phyloP scores from a whole-genome alignment of 2,113 vertebrate species.

The Laticauda colubrina region DNA sequence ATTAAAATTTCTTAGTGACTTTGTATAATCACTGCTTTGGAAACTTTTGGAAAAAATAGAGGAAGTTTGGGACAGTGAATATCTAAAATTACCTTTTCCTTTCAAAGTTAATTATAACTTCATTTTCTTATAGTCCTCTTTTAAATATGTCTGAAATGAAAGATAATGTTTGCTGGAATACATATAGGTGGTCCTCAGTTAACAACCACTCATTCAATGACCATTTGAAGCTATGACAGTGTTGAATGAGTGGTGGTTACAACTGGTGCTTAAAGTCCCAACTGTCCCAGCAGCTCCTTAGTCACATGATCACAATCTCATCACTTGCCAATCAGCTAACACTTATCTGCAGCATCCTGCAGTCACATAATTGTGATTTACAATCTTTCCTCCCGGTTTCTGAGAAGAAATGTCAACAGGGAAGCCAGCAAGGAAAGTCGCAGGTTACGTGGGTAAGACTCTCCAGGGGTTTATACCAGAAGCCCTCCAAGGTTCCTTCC shows the following conservation, averaged over 20 bases:
- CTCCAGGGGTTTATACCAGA: not conserved
- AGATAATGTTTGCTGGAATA: not conserved
- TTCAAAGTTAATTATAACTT: not conserved
- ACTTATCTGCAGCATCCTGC: not conserved
- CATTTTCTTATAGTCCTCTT: not conserved
- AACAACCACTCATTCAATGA: not conserved
- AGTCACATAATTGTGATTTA: not conserved
- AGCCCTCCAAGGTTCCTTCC: not conserved
- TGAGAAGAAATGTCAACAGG: not conserved
- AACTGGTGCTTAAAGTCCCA: not conserved
- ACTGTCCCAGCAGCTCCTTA: not conserved
- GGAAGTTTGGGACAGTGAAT: not conserved
- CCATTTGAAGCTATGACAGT: not conserved
- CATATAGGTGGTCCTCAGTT: not conserved
- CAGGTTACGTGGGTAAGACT: not conserved
- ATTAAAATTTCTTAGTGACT: not conserved
- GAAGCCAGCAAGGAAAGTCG: not conserved
- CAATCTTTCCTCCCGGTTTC: not conserved
- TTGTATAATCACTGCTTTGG: not conserved
- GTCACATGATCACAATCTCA: not conserved
- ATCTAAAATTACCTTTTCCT: not conserved
- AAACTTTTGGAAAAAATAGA: not conserved
- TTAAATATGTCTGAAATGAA: not conserved
- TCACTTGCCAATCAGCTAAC: not conserved
- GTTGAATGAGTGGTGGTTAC: not conserved